Base-by-base conservation (phyloP, 2,113 vertebrate genomes). In the Calidris pugnax region DNA sequence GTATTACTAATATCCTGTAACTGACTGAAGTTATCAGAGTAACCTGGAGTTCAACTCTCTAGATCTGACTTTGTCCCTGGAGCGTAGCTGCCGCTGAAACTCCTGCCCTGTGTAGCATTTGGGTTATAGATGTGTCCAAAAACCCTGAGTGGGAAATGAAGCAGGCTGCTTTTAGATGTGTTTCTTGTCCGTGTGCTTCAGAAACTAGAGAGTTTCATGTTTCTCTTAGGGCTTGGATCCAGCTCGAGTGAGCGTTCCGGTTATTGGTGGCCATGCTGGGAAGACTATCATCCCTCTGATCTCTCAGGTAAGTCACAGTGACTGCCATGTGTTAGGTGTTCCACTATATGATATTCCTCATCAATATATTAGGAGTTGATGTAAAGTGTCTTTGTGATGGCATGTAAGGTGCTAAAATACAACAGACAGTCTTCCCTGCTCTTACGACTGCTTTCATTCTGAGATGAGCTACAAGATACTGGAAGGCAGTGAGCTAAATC, bases 231-330 rank as follows among this genome's bases (percentile, higher is more conserved):
- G 99, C 50, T 98, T 99, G 48, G 99, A 99, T 97, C 99, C 99
- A 9, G 99, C 99, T 82, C 98, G 98, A 17, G 99, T 99, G 69
- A 99, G 96, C 10, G 99, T 99, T 12, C 99, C 99, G 0, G 99
- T 99, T 60, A 97, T 99, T 45, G 99, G 99, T 59, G 99, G 99
- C 94, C 99, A 99, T 10, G 99, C 99, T 1, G 99, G 99, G 74
- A 99, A 99, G 96, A 99, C 99, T 45, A 99, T 99, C 97, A 99
- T 99, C 84, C 99, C 99, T 45, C 97, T 99, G 63, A 99, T 99
- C 93, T 99, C 99, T 62, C 99, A 99, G 98, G 98, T 99, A 43
- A 6, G 95, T 24, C 16, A 3, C 4, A 10, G 66, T 41, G 59
- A 4, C 60, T 85, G 50, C 37, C 7, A 2, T 10, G 39, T 22